Base-by-base conservation (phyloP, 2,888 invertebrate species). In the Tetranychus truncatus region DNA sequence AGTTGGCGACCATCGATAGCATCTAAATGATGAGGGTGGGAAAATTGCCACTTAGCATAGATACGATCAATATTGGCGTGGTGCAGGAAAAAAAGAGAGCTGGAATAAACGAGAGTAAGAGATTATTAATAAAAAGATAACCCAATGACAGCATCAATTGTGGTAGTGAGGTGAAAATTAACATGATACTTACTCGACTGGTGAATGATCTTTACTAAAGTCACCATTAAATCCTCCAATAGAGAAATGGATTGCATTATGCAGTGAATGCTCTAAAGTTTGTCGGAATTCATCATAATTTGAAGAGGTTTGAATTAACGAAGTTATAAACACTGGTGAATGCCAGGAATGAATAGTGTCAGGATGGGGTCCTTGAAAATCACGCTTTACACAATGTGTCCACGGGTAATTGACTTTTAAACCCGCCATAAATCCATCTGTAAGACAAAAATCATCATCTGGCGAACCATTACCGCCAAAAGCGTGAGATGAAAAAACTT, bases 321-420 rank as follows among this genome's bases (percentile, higher is more conserved):
- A 24, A 24, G 69, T 69, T 9, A 69, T 69, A n/a, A 69, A 69
- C 2, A 11, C 69, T 9, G 69, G 69, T 69, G 69, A 69, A 69
- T 69, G 69, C 69, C 69, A 69, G 11, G 69, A 69, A 15, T 20
- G 69, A 8, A 69, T 69, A 69, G 69, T 69, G 34, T 69, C 34
- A 55, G 11, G 11, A 24, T 7, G 15, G 6, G 9, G 11, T 11
- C 69, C 69, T 11, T 20, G 21, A 69, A 24, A 69, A 11, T 69
- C 21, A 24, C 69, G 20, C 9, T 8, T 20, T 11, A 69, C 11
- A 69, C 69, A 69, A 11, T 1, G 15, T 18, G 5, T 9, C n/a
- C n/a, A 9, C 2, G 69, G 69, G 1, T 9, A 20, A 20, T 20
- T 69, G 6, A 20, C 9, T 7, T 6, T 24, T 1, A 20, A 1